Evolutionary conservation across 2,113 vertebrate species (phyloP), one percentile per base, ranked within the genome.

Genomic region (Pterophyllum scalare): DNA sequence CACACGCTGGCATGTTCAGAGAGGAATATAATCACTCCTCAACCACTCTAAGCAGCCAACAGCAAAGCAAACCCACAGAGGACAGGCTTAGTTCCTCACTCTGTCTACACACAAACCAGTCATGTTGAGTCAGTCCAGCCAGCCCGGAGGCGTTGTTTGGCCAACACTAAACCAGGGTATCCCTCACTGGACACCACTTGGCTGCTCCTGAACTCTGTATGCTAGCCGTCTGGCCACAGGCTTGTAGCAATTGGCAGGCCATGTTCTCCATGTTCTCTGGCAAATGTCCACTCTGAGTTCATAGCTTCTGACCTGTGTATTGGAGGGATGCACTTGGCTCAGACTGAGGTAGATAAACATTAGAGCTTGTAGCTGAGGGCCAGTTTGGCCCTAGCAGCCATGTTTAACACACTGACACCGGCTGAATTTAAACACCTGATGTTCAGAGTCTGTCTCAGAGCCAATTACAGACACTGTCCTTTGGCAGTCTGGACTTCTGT

Each of bases 161-260:
- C 90, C 89, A 84, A 64, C 77, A 58, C 75, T 79, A 49, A 82
- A 77, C 78, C 88, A 12, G 89, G 79, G 75, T 62, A 80, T 89
- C 88, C 93, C 93, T 92, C 91, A 70, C 89, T 75, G 93, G 94
- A 94, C 91, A 64, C 75, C 90, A 88, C 90, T 92, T 94, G 93
- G 94, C 93, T 90, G 83, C 70, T 80, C 54, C 88, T 88, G 90
- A 94, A 92, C 91, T 49, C 26, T 74, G 77, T 43, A 28, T 60
- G 31, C 89, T 84, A 77, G 60, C 85, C 89, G 88, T 92, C 90
- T 94, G 92, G 91, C 93, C 87, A 93, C 89, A 62, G 87, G 91
- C 92, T 89, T 87, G 88, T 83, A 87, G 91, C 88, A 81, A 28
- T 92, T 94, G 94, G 92, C 92, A 91, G 85, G 83, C 76, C 19